Evolutionary conservation across 1,140 invertebrate species (phyloP).

Genomic region (Muscidifurax raptorellus): DNA sequence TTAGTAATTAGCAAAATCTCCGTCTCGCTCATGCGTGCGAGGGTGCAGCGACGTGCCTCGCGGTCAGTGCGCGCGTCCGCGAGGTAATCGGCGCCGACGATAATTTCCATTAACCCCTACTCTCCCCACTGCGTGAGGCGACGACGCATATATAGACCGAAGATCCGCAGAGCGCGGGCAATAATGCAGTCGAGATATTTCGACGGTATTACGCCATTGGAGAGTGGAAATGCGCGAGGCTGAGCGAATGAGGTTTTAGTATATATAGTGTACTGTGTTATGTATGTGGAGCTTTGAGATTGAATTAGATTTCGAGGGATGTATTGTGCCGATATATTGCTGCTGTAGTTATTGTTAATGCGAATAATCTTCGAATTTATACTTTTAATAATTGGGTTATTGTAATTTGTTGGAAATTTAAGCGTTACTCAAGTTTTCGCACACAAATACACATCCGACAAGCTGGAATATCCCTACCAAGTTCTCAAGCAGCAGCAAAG

Average conservation of each 20-base stretch:
- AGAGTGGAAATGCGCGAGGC: not conserved
- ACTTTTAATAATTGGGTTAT: too few relatives aligned
- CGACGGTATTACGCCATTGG: not conserved
- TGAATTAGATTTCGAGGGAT: not conserved
- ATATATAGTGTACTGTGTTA: too few relatives aligned
- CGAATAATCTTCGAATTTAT: too few relatives aligned
- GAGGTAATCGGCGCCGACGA: conserved; percentile 56
- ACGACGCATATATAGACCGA: conserved; percentile 31
- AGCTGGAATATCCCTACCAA: too few relatives aligned
- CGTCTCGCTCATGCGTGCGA: conserved; percentile 46
- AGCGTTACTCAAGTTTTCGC: too few relatives aligned
- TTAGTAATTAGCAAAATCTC: conserved; percentile 63
- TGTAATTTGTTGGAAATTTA: too few relatives aligned
- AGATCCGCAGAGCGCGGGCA: conserved; percentile 33
- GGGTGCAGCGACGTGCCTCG: not conserved
- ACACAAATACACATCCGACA: too few relatives aligned
- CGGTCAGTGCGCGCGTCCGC: conserved; percentile 44
- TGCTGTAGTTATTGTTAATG: too few relatives aligned
- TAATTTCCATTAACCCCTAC: conserved; percentile 58
- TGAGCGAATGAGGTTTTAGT: conserved; percentile 12
- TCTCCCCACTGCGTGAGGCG: not conserved
- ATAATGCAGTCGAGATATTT: conserved; percentile 21
- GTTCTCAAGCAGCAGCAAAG: too few relatives aligned
- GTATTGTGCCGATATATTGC: not conserved
- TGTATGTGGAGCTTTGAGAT: too few relatives aligned